These are phyloP conservation scores for Gallinago paraguaiae DNA, from an alignment of 2,113 vertebrate genomes.

Conservation along the genomic window DNA sequence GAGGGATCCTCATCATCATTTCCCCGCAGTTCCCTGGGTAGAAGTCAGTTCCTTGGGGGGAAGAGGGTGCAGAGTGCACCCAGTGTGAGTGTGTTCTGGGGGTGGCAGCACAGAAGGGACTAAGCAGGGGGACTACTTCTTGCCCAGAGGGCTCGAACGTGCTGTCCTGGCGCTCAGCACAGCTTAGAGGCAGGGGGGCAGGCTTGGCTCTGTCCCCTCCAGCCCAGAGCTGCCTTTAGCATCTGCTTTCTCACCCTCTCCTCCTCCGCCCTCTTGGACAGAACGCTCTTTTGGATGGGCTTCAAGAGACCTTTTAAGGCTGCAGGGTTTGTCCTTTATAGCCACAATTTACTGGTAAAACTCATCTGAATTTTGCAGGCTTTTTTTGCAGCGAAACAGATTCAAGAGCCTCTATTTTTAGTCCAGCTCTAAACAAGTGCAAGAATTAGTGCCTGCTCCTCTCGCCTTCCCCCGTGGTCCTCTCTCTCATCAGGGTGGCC, in stretches of 20 bases:
- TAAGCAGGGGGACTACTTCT: neutral
- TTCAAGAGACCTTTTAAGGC: conserved; percentile 49
- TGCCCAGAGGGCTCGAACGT: neutral
- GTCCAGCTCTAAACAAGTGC: conserved; percentile 1
- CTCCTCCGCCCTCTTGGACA: neutral
- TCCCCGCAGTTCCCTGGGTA: neutral
- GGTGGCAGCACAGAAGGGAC: neutral
- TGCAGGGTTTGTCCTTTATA: neutral
- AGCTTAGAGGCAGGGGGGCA: neutral
- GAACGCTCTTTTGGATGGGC: neutral
- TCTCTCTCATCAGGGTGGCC: neutral
- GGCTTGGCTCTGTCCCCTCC: neutral
- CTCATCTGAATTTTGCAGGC: conserved; percentile 10
- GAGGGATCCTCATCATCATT: neutral
- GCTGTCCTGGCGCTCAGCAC: neutral
- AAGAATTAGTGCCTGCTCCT: neutral
- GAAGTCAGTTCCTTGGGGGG: neutral
- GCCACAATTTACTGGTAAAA: conserved; percentile 34
- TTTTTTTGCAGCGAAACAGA: neutral
- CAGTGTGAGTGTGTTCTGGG: accelerated
- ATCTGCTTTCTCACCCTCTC: neutral
- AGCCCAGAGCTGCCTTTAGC: neutral
- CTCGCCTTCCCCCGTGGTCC: neutral
- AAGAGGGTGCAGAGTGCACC: neutral
- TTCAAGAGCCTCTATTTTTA: conserved; percentile 52